These are phyloP conservation scores for Morone saxatilis DNA, from an alignment of 2,113 vertebrate genomes.

Conservation along the genomic window DNA sequence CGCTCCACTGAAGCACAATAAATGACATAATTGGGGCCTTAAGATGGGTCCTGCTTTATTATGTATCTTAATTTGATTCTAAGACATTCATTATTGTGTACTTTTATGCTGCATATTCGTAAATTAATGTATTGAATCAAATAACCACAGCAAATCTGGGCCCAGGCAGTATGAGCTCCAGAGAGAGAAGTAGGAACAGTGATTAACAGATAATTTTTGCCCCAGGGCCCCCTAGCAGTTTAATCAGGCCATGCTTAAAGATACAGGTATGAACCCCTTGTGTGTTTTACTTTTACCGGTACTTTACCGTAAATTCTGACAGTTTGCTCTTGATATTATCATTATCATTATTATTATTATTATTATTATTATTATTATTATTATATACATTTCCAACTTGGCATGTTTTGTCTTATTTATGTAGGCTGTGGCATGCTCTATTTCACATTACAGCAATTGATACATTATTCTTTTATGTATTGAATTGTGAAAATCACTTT, in stretches of 20 bases:
- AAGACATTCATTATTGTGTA: background rate
- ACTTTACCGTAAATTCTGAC: too few species aligned
- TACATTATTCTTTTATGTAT: background rate
- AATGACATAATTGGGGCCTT: background rate
- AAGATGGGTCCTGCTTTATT: background rate
- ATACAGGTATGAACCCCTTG: too few species aligned
- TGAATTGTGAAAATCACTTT: background rate
- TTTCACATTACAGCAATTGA: background rate
- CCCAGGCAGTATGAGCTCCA: background rate
- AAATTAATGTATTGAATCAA: slow-evolving; percentile 11
- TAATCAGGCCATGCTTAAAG: too few species aligned
- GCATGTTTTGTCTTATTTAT: background rate
- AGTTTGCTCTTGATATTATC: too few species aligned
- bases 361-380: too few species aligned
- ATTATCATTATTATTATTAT: too few species aligned
- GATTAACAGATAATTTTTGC: background rate
- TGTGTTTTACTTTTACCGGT: too few species aligned
- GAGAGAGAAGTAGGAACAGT: background rate
- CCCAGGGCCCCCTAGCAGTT: background rate
- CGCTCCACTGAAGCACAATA: background rate
- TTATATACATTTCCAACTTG: too few species aligned
- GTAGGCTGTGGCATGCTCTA: too few species aligned
- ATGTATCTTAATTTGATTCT: background rate
- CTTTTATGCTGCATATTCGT: background rate
- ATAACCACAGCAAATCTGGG: background rate